Base-by-base conservation (phyloP, 2,797 vertebrate species). In the Smutsia gigantea region DNA sequence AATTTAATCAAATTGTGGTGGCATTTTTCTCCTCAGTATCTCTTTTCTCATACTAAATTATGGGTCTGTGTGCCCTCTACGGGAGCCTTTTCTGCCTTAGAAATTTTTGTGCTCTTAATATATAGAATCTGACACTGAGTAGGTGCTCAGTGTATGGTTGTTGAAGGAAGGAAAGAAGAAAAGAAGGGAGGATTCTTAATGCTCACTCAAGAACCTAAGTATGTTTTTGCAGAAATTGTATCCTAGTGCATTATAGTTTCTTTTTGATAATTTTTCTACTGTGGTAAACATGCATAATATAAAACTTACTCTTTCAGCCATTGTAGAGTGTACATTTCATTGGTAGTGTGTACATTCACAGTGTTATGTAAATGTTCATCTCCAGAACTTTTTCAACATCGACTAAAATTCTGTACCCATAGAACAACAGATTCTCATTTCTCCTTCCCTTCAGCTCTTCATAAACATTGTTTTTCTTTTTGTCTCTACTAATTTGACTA, bases 161-260 rank as follows among this genome's bases (percentile, higher is more conserved):
- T n/a, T n/a, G n/a, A n/a, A n/a, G n/a, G 14, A 87, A 91, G 15
- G 6, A 86, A 96, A 81, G 31, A 75, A 83, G 77, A 53, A 84
- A 25, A 2, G n/a, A 31, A 34, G 49, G 27, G 19, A 34, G 21
- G 13, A n/a, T 34, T 90, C 31, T 81, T 34, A 55, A 64, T 74
- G 21, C 12, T 57, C 64, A 25, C 57, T 53, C 11, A n/a, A 82
- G 74, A 75, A 68, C 7, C 7, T 42, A 75, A 5, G 18, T 31
- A 51, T 81, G 42, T 25, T 68, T 87, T 87, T 51, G 68, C 4
- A 90, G 61, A 68, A 90, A 25, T 66, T 63, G 8, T 87, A 64
- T 66, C 3, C 34, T 34, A 46, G 11, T 39, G 12, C 6, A 17
- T 46, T 17, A 27, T 71, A 46, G 69, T 77, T 79, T 61, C 6